Conservation (phyloP, 2,797 vertebrate species). For the Glyptemys insculpta region DNA sequence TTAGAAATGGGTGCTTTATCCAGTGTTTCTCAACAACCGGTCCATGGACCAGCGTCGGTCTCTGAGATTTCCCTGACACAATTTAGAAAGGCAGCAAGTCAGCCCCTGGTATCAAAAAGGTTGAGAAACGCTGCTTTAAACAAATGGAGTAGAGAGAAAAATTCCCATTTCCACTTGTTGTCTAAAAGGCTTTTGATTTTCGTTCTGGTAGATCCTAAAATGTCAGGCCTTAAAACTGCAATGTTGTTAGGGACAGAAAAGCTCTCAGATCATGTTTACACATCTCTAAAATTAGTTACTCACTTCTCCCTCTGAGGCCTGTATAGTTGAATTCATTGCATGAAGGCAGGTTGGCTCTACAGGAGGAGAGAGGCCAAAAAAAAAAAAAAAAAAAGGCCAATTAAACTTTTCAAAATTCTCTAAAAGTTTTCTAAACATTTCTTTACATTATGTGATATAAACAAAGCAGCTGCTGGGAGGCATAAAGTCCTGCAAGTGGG, state of each 20-base stretch:
- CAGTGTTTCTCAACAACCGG: too few species aligned
- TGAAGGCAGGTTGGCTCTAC: neutral
- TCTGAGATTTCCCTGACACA: too few species aligned
- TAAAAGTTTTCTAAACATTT: rapidly evolving
- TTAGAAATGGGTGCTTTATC: constrained; percentile 24
- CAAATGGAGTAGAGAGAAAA: neutral
- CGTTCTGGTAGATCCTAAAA: neutral
- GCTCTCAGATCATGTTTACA: neutral
- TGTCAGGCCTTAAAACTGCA: neutral
- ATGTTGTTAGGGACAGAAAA: neutral
- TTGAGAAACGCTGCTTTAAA: too few species aligned
- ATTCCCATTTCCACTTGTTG: neutral
- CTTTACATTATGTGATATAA: neutral
- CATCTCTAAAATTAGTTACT: neutral
- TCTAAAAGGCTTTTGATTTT: neutral
- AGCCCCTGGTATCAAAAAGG: too few species aligned
- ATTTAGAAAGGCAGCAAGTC: too few species aligned
- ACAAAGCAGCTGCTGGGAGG: neutral
- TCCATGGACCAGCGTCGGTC: too few species aligned
- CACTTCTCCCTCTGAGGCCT: neutral
- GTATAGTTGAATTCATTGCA: neutral
- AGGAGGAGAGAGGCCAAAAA: neutral
- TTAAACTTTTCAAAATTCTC: neutral
- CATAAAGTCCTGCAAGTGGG: neutral
- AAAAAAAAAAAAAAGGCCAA: neutral